A percentile compares a stretch with the other conserved stretches of the same genome.
Conservation (phyloP, 1,140 invertebrate species). For the Sitophilus oryzae region DNA sequence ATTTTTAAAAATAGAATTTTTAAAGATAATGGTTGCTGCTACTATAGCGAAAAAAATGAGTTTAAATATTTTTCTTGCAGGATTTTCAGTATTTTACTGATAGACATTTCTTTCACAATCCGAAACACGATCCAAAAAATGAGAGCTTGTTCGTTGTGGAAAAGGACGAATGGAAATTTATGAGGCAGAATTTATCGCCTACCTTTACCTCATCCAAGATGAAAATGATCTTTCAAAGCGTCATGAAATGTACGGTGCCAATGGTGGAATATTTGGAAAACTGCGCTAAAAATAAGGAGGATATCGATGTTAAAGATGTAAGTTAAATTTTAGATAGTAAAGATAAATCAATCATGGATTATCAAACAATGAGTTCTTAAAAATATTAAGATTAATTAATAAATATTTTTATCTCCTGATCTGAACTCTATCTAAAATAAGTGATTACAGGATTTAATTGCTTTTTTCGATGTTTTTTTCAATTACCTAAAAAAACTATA, state of each 20-base stretch:
- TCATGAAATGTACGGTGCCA: slow-evolving; percentile 25
- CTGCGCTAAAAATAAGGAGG: background rate
- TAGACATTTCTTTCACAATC: slow-evolving; percentile 42
- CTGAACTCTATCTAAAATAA: too few relatives aligned
- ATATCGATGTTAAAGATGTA: background rate
- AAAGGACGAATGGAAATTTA: slow-evolving; percentile 46
- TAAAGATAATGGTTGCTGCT: too few relatives aligned
- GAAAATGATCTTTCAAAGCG: slow-evolving; percentile 44
- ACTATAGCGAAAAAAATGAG: too few relatives aligned
- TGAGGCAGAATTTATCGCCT: slow-evolving; percentile 45
- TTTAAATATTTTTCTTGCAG: slow-evolving; percentile 5
- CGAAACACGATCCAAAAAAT: slow-evolving; percentile 44
- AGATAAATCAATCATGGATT: background rate
- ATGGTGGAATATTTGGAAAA: slow-evolving; percentile 39
- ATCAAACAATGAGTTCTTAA: background rate
- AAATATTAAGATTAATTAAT: too few relatives aligned
- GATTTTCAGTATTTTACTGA: slow-evolving; percentile 48
- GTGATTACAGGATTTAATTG: too few relatives aligned
- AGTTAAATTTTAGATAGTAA: too few relatives aligned
- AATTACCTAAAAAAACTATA: too few relatives aligned
- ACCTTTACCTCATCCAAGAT: slow-evolving; percentile 50
- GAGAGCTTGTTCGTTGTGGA: slow-evolving; percentile 46
- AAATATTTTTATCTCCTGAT: too few relatives aligned
- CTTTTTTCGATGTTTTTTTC: too few relatives aligned
- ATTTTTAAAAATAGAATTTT: too few relatives aligned